phyloP scores from a whole-genome alignment of 1,140 invertebrate genomes.

The Calycopis cecrops region DNA sequence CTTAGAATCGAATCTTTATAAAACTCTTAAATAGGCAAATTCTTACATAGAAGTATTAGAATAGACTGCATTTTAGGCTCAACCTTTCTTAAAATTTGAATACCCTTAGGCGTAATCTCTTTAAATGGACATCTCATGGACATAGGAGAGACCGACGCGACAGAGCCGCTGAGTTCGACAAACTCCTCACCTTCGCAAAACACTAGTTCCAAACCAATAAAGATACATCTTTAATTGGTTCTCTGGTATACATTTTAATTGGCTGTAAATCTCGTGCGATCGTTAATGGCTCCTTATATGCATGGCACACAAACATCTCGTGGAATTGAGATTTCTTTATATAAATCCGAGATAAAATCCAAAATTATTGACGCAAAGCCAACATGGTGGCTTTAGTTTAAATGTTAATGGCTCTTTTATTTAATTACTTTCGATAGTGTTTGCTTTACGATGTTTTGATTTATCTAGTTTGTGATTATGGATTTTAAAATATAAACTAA shows the following conservation, averaged over 20 bases:
- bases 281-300: conserved; percentile 41
- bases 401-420: conserved; percentile 31
- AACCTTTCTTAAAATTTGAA: too few relatives aligned
- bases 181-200: too few relatives aligned
- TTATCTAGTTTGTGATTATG: background rate
- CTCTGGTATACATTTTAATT: conserved; percentile 53
- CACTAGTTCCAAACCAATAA: background rate
- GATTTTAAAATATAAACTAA: too few relatives aligned
- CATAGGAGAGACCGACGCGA: too few relatives aligned
- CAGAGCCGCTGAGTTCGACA: too few relatives aligned
- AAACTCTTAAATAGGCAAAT: too few relatives aligned
- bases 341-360: conserved; percentile 26
- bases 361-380: conserved; percentile 17
- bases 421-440: conserved; percentile 3
- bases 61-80: too few relatives aligned
- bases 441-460: conserved; percentile 6
- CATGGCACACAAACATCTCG: conserved; percentile 40
- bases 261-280: conserved; percentile 49
- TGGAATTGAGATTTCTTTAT: conserved; percentile 49
- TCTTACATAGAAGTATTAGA: too few relatives aligned
- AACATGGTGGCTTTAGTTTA: conserved; percentile 23
- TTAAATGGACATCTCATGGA: too few relatives aligned
- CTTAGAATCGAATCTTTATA: too few relatives aligned
- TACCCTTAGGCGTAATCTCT: too few relatives aligned
- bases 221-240: conserved; percentile 9